These are phyloP conservation scores for Zaprionus davidi DNA, from an alignment of 1,140 invertebrate species.

Conservation along the genomic window DNA sequence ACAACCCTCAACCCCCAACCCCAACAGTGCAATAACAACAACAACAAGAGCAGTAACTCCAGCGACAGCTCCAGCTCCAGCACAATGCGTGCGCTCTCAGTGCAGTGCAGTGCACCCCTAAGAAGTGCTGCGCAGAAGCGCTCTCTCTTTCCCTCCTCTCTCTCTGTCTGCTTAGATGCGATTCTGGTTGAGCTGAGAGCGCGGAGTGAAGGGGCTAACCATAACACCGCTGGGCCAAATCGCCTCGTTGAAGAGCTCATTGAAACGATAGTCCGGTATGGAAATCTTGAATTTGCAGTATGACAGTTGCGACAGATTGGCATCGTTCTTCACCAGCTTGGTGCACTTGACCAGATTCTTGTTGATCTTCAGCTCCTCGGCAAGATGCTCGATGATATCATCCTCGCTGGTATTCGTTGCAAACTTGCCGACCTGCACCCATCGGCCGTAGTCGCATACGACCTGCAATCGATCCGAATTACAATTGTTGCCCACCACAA, in stretches of 20 bases:
- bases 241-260: constrained; percentile 83
- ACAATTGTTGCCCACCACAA: constrained; percentile 81
- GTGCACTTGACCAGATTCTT: constrained; percentile 82
- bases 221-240: constrained; percentile 83
- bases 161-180: constrained; percentile 69
- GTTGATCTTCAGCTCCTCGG: constrained; percentile 80
- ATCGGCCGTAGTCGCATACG: constrained; percentile 79
- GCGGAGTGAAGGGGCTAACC: constrained; percentile 81
- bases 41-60: background rate
- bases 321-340: constrained; percentile 82
- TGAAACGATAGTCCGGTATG: constrained; percentile 83
- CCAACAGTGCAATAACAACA: background rate
- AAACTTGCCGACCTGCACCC: constrained; percentile 83
- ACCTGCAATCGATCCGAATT: constrained; percentile 83
- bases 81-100: background rate
- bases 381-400: constrained; percentile 79
- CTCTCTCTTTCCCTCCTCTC: constrained; percentile 11
- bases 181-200: constrained; percentile 82
- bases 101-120: constrained; percentile 36
- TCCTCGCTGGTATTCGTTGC: constrained; percentile 82
- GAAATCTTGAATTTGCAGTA: constrained; percentile 83
- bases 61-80: background rate
- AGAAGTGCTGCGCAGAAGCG: constrained; percentile 30
- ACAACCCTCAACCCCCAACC: constrained; percentile 53
- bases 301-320: constrained; percentile 78